Conservation (phyloP, 2,113 vertebrate species). For the Thamnophis sirtalis region DNA sequence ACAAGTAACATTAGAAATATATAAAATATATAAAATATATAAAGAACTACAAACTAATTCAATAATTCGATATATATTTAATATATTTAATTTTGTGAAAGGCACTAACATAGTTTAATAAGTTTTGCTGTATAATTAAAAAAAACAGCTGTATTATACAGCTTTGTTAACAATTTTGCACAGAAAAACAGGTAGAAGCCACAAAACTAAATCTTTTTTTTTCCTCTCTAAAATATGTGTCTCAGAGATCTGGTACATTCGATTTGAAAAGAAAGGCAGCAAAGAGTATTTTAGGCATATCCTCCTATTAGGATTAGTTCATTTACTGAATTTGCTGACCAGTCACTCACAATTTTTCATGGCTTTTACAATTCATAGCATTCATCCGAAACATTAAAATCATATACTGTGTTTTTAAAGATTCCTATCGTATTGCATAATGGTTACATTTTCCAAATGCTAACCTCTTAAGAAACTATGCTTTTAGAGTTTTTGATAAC, state of each 20-base stretch:
- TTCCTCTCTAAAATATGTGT: not conserved
- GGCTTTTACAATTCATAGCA: not conserved
- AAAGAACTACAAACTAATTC: not conserved
- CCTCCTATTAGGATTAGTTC: not conserved
- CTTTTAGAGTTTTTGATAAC: constrained; percentile 23
- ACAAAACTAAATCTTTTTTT: not conserved
- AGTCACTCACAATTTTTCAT: constrained; percentile 20
- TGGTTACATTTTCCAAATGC: constrained; percentile 7
- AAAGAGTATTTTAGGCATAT: not conserved
- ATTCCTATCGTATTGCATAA: constrained; percentile 13
- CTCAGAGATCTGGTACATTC: not conserved
- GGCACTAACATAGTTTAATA: not conserved
- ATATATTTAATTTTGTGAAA: not conserved
- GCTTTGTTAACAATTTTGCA: not conserved
- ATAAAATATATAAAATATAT: not conserved
- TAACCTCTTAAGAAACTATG: constrained; percentile 11
- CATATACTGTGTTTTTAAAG: constrained; percentile 9
- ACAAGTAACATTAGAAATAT: constrained; percentile 7
- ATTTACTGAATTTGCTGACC: constrained; percentile 39
- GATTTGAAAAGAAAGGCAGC: not conserved
- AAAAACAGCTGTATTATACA: rapidly evolving
- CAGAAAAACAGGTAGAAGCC: not conserved
- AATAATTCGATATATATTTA: not conserved
- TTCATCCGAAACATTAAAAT: not conserved
- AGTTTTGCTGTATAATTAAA: not conserved